Percentiles rank a stretch among this genome's conserved stretches.
Evolutionary conservation across 2,797 vertebrate genomes (phyloP).

Genomic region (Lophotriccus pileatus): DNA sequence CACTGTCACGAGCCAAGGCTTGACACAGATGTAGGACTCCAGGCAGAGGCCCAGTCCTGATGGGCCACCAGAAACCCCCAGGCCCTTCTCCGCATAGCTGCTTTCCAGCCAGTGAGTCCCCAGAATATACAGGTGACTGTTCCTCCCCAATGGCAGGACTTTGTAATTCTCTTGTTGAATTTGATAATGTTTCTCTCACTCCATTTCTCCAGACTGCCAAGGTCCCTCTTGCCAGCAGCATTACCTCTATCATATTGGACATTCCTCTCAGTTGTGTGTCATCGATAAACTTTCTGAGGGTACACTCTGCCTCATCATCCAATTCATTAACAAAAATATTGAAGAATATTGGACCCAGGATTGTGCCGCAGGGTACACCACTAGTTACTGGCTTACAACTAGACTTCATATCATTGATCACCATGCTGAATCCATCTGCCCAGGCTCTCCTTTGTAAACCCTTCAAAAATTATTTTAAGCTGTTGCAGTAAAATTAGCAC

Average conservation of each 20-base stretch:
- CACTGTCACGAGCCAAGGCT: fast-evolving
- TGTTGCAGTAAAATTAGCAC: background rate
- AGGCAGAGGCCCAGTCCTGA: background rate
- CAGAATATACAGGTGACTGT: background rate
- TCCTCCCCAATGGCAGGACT: background rate
- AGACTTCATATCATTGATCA: background rate
- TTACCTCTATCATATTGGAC: background rate
- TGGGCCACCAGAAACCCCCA: fast-evolving
- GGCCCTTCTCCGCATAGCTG: background rate
- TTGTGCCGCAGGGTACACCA: background rate
- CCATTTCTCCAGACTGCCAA: background rate
- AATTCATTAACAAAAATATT: background rate
- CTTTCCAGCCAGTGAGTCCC: background rate
- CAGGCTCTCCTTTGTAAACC: background rate
- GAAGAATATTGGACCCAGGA: background rate
- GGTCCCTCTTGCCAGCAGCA: background rate
- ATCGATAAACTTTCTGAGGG: background rate
- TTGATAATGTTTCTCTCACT: background rate
- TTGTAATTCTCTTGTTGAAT: background rate
- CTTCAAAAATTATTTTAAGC: background rate
- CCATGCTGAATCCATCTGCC: background rate
- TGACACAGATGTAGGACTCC: background rate
- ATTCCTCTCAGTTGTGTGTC: background rate
- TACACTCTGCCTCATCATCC: background rate
- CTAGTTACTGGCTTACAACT: background rate